Evolutionary conservation across 1,140 invertebrate species (phyloP), one percentile per base, ranked within the genome.

Genomic region (Zaprionus vittiger): DNA sequence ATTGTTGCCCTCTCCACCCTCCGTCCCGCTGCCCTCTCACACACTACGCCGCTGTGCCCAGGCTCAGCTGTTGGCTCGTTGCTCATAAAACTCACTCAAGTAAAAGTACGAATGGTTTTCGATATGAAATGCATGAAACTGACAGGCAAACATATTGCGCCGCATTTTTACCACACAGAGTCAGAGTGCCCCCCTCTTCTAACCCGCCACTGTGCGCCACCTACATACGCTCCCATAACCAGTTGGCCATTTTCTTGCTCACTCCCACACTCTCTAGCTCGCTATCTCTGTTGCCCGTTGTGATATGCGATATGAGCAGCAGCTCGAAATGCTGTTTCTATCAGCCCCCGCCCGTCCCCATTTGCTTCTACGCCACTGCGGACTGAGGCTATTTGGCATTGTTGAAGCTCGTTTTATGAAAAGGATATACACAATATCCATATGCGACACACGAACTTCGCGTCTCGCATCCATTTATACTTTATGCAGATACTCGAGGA

Each of bases 31-130:
- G 4, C 15, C 20, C 20, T 15, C 14, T 0, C 28, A 3, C 44
- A 7, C 9, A 49, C 17, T 49, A 17, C 20, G 11, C 44, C n/a
- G 7, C 17, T 20, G 44, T 49, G 17, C 17, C 31, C 22, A 22
- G 47, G 41, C 57, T 38, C 68, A 57, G 69, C 65, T 70, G 71
- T 69, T 79, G 80, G 80, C 69, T 78, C 68, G 83, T 83, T 87
- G 84, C 81, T 90, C 84, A 89, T 89, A 89, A 89, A 89, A 89
- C 84, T 89, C 84, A 89, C 85, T 89, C 84, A 90, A 89, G 84
- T 89, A 89, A 89, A 89, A 90, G 85, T 90, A 90, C 85, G 84
- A 90, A 89, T 90, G 84, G 81, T 89, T 89, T 89, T 89, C 84
- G 85, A 89, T 89, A 89, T 89, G 85, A 89, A 90, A 89, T 89